Evolutionary conservation across 2,113 vertebrate species (phyloP).

Genomic region (Perca flavescens): DNA sequence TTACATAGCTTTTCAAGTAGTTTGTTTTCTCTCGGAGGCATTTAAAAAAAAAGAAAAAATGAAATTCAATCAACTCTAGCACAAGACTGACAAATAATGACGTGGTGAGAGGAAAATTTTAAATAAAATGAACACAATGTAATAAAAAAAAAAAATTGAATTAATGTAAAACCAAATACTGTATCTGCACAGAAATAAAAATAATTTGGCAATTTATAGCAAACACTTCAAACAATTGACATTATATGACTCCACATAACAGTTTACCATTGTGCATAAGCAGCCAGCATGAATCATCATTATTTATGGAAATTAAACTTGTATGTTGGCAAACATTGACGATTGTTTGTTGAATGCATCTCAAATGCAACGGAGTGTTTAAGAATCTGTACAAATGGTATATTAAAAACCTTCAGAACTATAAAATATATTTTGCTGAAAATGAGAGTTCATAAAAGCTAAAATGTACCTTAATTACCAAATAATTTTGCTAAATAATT

Average conservation of each 20-base stretch:
- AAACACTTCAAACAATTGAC: not conserved
- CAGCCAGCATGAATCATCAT: not conserved
- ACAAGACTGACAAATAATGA: constrained; percentile 2
- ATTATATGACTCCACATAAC: not conserved
- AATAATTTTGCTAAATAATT: not conserved
- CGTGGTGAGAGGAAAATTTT: not conserved
- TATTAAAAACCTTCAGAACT: constrained; percentile 9
- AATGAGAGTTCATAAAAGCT: not conserved
- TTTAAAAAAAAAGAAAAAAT: no score
- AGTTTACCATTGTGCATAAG: not conserved
- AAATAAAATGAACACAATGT: not conserved
- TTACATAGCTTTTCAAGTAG: not conserved
- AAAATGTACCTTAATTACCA: constrained; percentile 10
- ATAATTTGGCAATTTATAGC: not conserved
- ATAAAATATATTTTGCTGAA: constrained; percentile 10
- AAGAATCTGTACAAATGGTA: not conserved
- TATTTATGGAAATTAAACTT: not conserved
- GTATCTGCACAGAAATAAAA: not conserved
- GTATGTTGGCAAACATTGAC: not conserved
- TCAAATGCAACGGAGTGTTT: constrained; percentile 1
- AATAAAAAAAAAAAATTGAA: not conserved
- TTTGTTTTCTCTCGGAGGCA: not conserved
- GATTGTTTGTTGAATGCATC: not conserved
- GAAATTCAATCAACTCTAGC: not conserved
- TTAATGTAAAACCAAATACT: not conserved